Conservation (phyloP, 1,140 invertebrate species). For the Musca domestica region DNA sequence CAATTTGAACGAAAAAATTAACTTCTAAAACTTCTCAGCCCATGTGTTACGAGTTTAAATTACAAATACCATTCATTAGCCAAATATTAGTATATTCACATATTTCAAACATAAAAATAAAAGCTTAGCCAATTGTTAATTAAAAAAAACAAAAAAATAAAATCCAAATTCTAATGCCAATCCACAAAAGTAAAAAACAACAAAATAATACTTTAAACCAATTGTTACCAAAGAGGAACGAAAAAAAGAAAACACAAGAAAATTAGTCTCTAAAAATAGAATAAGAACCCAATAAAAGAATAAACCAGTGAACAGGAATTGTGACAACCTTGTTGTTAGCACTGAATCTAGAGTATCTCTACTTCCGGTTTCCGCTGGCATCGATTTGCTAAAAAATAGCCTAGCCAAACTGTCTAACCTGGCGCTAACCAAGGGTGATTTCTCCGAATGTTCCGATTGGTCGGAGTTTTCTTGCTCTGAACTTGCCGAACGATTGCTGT, state of each 20-base stretch:
- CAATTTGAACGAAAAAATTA: too few species aligned
- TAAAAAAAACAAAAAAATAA: too few species aligned
- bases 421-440: constrained; percentile 60
- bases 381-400: constrained; percentile 62
- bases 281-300: background rate
- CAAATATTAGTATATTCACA: too few species aligned
- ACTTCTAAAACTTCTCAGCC: too few species aligned
- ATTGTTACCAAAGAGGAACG: background rate
- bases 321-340: constrained; percentile 53
- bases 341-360: constrained; percentile 55
- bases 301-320: constrained; percentile 28
- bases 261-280: background rate
- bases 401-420: constrained; percentile 65
- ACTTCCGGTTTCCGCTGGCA: constrained; percentile 56
- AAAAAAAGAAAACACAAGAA: background rate
- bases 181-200: background rate
- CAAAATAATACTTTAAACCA: background rate
- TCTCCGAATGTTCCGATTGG: constrained; percentile 56
- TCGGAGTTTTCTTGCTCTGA: constrained; percentile 58
- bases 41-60: too few species aligned
- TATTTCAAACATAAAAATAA: too few species aligned
- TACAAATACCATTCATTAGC: too few species aligned
- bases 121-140: too few species aligned
- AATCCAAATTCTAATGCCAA: background rate
- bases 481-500: constrained; percentile 60